A percentile compares a stretch with the other conserved stretches of the same genome.
Evolutionary conservation across 2,888 invertebrate genomes (phyloP).

Genomic region (Ariolimax columbianus): DNA sequence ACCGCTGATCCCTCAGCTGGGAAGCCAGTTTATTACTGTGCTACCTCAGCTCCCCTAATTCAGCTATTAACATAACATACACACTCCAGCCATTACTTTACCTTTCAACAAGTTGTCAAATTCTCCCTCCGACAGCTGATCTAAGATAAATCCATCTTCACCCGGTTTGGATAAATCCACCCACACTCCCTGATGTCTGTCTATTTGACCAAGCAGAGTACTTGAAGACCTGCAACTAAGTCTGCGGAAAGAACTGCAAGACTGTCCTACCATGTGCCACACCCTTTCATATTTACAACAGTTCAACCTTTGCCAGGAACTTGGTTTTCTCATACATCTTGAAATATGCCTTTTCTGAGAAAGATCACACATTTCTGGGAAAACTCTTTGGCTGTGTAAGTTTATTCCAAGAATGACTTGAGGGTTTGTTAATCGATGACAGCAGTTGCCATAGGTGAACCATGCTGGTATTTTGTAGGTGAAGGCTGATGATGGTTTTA

Average conservation of each 20-base stretch:
- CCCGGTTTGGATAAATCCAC: slow-evolving; percentile 40
- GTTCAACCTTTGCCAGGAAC: neutral
- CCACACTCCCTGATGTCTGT: slow-evolving; percentile 50
- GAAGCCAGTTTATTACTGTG: too few species aligned
- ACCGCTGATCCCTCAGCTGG: too few species aligned
- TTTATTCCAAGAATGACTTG: neutral
- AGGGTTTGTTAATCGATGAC: neutral
- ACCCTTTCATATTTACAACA: neutral
- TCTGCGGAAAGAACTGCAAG: slow-evolving; percentile 2
- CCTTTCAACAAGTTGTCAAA: slow-evolving; percentile 43
- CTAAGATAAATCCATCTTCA: neutral
- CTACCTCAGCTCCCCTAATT: too few species aligned
- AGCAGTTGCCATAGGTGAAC: neutral
- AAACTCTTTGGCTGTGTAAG: neutral
- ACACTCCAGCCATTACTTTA: too few species aligned
- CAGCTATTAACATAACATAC: too few species aligned
- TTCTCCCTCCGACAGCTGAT: slow-evolving; percentile 12
- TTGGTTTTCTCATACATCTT: neutral
- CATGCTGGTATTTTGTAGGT: neutral
- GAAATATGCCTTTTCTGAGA: neutral
- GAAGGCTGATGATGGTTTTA: neutral
- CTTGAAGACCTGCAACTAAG: neutral
- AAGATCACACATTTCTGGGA: neutral
- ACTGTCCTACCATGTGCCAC: neutral
- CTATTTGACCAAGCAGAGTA: slow-evolving; percentile 26